Base-by-base conservation (phyloP, 2,113 vertebrate genomes). In the Aldabrachelys gigantea region DNA sequence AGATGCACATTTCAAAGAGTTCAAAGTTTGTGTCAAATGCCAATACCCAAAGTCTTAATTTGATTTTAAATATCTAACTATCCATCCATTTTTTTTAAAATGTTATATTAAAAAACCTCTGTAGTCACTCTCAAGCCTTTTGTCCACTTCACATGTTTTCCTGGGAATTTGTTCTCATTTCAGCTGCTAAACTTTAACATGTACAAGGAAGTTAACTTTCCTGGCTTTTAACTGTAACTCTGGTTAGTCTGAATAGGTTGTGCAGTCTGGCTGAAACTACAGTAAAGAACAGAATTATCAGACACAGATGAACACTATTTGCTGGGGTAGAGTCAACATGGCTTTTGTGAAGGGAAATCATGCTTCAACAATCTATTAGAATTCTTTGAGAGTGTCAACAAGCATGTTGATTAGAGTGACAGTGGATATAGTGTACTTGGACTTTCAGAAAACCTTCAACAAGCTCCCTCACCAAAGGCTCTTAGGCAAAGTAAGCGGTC, bases 31-130 rank as follows among this genome's bases (percentile, higher is more conserved):
- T 41, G 10, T 47, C 59, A 50, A 62, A 41, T 54, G 14, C 54
- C 72, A n/a, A 35, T 21, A 4, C 78, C 35, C 0, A 0, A 1
- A 1, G 27, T 13, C 31, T 5, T 1, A 0, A 5, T 1, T 31
- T 38, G 5, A 56, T 1, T 17, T 2, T 0, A 24, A 2, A 31
- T 44, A 65, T 31, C 31, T 35, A 65, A 31, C 59, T 35, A 31
- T 65, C 29, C 31, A 35, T 16, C 59, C 6, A 27, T 65, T n/a
- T 35, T 69, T 69, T 69, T 19, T 9, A 19, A 19, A n/a, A 19
- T 69, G 6, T 69, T 69, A 8, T 69, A n/a, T 69, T 19, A 69
- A 69, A 69, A 69, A 69, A n/a, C 62, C 52, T 52, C 89, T 0
- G 3, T 0, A 8, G 49, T n/a, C 29, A 19, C 12, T 38, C n/a